Evolutionary conservation across 2,113 vertebrate genomes (phyloP), one percentile per base, ranked within the genome.

Genomic region (Antigone vipio): DNA sequence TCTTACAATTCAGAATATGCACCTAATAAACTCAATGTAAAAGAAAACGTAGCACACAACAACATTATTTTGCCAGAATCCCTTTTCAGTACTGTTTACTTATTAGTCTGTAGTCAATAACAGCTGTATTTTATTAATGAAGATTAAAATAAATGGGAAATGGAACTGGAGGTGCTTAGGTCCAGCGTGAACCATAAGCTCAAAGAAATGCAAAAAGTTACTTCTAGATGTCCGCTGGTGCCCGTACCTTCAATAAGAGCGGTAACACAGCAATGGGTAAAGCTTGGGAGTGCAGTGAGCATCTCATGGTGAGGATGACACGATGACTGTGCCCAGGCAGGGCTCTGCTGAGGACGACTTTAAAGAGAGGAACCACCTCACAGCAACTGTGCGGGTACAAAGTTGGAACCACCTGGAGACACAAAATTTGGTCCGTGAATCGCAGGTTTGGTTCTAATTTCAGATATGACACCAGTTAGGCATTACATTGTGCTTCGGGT

Each of bases 1-100:
- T 64, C 45, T 85, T 69, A 64, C 58, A 72, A 32, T 94, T 94
- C 64, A 67, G 83, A 92, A 83, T 80, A 87, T 49, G 68, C 90
- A 89, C 62, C 22, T 64, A 85, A 93, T 35, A 47, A 97, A 82
- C 50, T 40, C 15, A 78, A 17, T 30, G 14, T 63, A 66, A 85
- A 60, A 79, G 55, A 89, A 98, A 93, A 79, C 9, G 2, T 18
- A 49, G 8, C 17, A 9, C 5, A 78, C 69, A 26, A 53, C 26
- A 85, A 50, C 8, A 22, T 55, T 72, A 42, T 77, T 95, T 84
- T 75, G 9, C 45, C n/a, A 95, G 76, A 71, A 64, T 75, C 71
- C 69, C 24, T 88, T 44, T 86, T 68, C 77, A 55, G 5, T 62
- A 86, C 64, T 90, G 35, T 62, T 89, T 67, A 8, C 47, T 74